phyloP scores from a whole-genome alignment of 1,140 invertebrate genomes.

The Drosophila navojoa region DNA sequence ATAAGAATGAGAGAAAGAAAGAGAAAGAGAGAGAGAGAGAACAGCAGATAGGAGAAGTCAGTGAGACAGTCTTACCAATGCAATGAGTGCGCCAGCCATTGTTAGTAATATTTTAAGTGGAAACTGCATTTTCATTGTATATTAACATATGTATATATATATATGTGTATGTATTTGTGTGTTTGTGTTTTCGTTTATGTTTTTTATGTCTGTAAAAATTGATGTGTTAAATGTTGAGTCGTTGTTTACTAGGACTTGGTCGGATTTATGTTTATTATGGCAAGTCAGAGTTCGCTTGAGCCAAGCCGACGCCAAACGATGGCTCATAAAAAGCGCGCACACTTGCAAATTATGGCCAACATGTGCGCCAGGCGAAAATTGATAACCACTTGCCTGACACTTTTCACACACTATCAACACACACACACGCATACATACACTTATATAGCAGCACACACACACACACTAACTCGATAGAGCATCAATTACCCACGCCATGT shows the following conservation, averaged over 20 bases:
- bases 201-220: neutral
- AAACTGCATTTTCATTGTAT: constrained; percentile 4
- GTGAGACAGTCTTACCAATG: constrained; percentile 10
- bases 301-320: neutral
- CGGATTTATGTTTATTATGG: constrained; percentile 16
- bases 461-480: constrained; percentile 26
- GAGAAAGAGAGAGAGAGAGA: neutral
- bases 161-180: constrained; percentile 2
- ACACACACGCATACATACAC: constrained; percentile 18
- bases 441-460: neutral
- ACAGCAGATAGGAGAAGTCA: too few species aligned
- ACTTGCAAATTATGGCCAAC: constrained; percentile 46
- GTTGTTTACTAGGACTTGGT: neutral
- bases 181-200: constrained; percentile 1
- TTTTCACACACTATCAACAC: neutral
- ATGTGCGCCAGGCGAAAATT: constrained; percentile 41
- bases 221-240: neutral
- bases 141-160: neutral
- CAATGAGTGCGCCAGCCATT: neutral
- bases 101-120: neutral
- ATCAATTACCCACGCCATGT: constrained; percentile 48
- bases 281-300: constrained; percentile 25
- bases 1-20: neutral
- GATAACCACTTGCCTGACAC: constrained; percentile 23
- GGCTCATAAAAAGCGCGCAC: constrained; percentile 21